Percentiles rank a stretch among this genome's conserved stretches.
Conservation (phyloP, 2,888 invertebrate species). For the Agrilus biguttatus region DNA sequence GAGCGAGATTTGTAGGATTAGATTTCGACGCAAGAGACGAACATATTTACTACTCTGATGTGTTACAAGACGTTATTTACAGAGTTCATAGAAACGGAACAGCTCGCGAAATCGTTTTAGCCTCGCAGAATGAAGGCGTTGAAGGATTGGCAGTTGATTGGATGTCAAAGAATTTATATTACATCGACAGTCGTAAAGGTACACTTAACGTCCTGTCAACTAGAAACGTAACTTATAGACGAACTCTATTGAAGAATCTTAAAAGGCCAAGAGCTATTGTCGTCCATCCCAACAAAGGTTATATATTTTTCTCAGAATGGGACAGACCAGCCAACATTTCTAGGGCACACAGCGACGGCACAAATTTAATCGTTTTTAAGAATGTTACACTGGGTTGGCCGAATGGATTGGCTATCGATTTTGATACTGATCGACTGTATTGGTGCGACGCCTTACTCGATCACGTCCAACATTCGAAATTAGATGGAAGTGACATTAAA, state of each 20-base stretch:
- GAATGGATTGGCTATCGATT: conserved; percentile 90
- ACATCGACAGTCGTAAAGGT: conserved; percentile 88
- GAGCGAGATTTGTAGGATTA: conserved; percentile 86
- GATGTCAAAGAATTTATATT: conserved; percentile 90
- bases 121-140: conserved; percentile 93
- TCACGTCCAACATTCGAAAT: conserved; percentile 85
- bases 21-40: conserved; percentile 86
- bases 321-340: conserved; percentile 94
- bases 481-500: conserved; percentile 82
- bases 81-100: conserved; percentile 66
- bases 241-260: conserved; percentile 72
- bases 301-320: conserved; percentile 92
- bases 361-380: conserved; percentile 71
- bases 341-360: conserved; percentile 81
- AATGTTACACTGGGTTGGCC: conserved; percentile 94
- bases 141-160: conserved; percentile 93
- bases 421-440: conserved; percentile 72
- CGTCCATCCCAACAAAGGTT: conserved; percentile 90
- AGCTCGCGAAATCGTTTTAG: conserved; percentile 74
- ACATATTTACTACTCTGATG: conserved; percentile 95
- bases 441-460: conserved; percentile 96
- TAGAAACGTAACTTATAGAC: conserved; percentile 66
- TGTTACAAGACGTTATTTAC: conserved; percentile 88
- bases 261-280: conserved; percentile 93
- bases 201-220: conserved; percentile 87